Conservation (phyloP, 2,797 vertebrate genomes). For the Smutsia gigantea region DNA sequence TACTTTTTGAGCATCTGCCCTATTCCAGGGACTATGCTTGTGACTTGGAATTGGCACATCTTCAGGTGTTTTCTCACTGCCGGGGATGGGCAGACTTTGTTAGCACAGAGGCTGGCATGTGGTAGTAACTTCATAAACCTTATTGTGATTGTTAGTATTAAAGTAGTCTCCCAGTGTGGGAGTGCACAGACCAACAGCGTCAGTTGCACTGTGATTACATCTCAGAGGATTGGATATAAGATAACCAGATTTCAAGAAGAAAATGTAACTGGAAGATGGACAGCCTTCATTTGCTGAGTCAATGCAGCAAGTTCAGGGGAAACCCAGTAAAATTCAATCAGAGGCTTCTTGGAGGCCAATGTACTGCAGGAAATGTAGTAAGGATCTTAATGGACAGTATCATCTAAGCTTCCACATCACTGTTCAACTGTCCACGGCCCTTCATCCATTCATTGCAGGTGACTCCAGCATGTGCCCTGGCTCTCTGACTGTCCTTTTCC, state of each 20-base stretch:
- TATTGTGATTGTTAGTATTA: neutral
- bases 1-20: neutral
- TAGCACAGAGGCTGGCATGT: neutral
- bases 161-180: neutral
- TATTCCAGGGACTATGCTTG: neutral
- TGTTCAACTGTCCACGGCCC: neutral
- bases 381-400: neutral
- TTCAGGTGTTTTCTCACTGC: neutral
- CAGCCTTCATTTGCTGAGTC: neutral
- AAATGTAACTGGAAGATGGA: neutral
- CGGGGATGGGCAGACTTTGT: neutral
- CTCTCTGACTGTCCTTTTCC: neutral
- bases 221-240: neutral
- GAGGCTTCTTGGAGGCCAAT: neutral
- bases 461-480: neutral
- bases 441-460: neutral
- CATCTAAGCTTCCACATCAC: neutral
- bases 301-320: neutral
- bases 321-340: neutral
- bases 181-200: neutral
- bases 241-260: neutral
- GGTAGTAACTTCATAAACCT: neutral
- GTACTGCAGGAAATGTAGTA: neutral
- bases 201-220: neutral
- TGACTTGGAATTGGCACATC: neutral